Evolutionary conservation across 2,113 vertebrate genomes (phyloP), one percentile per base, ranked within the genome.

Genomic region (Ondatra zibethicus): DNA sequence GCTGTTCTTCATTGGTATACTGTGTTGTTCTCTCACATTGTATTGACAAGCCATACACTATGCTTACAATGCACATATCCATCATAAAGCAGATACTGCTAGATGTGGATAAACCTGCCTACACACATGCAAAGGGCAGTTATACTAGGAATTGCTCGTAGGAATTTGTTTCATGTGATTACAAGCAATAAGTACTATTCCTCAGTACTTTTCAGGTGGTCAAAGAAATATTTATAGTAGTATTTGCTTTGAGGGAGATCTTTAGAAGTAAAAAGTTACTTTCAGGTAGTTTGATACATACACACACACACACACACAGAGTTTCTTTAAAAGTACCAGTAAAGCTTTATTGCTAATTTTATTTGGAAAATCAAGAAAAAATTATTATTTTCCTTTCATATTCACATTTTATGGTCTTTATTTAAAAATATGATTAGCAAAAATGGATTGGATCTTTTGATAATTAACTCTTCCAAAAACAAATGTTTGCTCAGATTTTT

Each of bases 271-370:
- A 86, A 96, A 95, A 85, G 75, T 84, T 94, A 88, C 16, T 72
- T 91, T 95, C 45, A 96, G 50, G 47, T 88, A 77, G 31, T 72
- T 91, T 94, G 45, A 8, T 36, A 84, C 61, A 85, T 27, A 84
- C 17, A n/a, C 16, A 58, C 50, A 65, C 25, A 65, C 63, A 65
- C 63, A 65, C 33, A n/a, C n/a, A 70, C n/a, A 63, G 21, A 63
- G 17, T 89, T 33, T 95, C 47, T 92, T 85, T 73, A 89, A 92
- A 87, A 86, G 16, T 8, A 93, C 31, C 58, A 77, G 33, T 95
- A 92, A 95, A 82, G 10, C 3, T 92, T 96, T 87, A 90, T 61
- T 91, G 47, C 39, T 87, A n/a, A 88, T 50, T 96, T 96, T 94
- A 55, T 86, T 61, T 52, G 65, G 36, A 91, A 94, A 93, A 87